phyloP scores from a whole-genome alignment of 2,113 vertebrate genomes.

The Xiphophorus couchianus region DNA sequence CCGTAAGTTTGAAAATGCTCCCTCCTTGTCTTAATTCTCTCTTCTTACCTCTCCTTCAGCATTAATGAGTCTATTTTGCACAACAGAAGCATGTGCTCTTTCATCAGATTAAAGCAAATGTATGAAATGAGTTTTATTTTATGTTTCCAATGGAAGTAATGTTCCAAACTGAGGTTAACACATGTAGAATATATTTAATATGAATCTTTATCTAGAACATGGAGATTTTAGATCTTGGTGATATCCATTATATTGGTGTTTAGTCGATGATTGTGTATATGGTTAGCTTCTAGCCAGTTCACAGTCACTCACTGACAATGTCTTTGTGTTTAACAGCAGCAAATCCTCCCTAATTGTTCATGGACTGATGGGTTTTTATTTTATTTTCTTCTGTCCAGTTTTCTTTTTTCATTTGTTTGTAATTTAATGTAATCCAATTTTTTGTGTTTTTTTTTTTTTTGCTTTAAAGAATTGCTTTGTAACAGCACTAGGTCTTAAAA shows the following conservation, averaged over 20 bases:
- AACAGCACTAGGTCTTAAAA: conserved; percentile 90
- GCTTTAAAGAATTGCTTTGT: conserved; percentile 90
- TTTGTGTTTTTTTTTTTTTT: conserved; percentile 64
- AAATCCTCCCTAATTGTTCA: conserved; percentile 79
- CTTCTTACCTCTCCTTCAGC: conserved; percentile 44
- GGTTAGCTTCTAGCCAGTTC: conserved; percentile 90
- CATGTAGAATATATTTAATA: conserved; percentile 99
- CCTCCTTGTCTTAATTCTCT: conserved; percentile 70
- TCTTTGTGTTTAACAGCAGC: conserved; percentile 83
- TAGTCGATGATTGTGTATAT: conserved; percentile 91
- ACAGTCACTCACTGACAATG: conserved; percentile 86
- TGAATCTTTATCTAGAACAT: conserved; percentile 93
- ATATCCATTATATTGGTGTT: conserved; percentile 90
- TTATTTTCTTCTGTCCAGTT: conserved; percentile 65
- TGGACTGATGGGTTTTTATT: conserved; percentile 66
- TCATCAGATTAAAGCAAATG: conserved; percentile 84
- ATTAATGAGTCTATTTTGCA: conserved; percentile 90
- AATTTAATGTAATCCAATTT: conserved; percentile 84
- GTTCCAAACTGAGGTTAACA: conserved; percentile 89
- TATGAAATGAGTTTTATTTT: conserved; percentile 87
- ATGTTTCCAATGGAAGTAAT: conserved; percentile 92
- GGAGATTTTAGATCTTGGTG: conserved; percentile 92
- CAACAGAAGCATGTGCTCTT: conserved; percentile 94
- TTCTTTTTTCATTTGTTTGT: conserved; percentile 80
- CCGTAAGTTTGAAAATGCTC: conserved; percentile 35